These are phyloP conservation scores for Castor canadensis DNA, from an alignment of 2,113 vertebrate genomes.

Conservation along the genomic window DNA sequence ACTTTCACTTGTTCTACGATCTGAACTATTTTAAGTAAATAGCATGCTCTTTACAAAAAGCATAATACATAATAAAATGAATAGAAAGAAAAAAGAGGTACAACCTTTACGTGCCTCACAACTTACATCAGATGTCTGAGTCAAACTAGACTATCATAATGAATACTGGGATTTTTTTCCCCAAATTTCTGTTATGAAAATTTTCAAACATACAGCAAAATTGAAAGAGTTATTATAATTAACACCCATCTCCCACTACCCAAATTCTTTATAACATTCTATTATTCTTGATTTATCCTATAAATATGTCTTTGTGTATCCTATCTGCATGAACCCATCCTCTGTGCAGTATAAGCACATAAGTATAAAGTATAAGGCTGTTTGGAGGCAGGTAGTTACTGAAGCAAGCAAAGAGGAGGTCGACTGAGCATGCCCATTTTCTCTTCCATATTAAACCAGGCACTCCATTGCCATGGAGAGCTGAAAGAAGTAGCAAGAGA, in stretches of 20 bases:
- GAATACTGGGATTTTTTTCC: not conserved
- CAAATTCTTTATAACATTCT: not conserved
- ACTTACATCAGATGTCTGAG: not conserved
- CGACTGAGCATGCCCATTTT: not conserved
- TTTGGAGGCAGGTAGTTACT: not conserved
- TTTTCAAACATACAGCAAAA: conserved; percentile 1
- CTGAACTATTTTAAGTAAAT: not conserved
- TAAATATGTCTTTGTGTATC: not conserved
- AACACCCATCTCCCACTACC: not conserved
- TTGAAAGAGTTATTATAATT: not conserved
- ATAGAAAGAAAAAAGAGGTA: not conserved
- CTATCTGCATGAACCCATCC: not conserved
- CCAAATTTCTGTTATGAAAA: conserved; percentile 21
- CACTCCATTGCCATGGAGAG: not conserved
- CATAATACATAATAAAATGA: not conserved
- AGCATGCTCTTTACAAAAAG: not conserved
- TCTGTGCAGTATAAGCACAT: too few species aligned
- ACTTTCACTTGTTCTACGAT: not conserved
- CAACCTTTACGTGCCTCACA: not conserved
- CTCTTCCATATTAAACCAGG: not conserved
- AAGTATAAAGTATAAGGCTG: too few species aligned
- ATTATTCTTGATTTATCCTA: not conserved
- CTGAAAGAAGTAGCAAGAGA: not conserved
- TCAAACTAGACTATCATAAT: not conserved
- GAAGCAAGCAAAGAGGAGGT: not conserved